Evolutionary conservation across 2,888 invertebrate species (phyloP).

Genomic region (Rambutsinella grinnellia): DNA sequence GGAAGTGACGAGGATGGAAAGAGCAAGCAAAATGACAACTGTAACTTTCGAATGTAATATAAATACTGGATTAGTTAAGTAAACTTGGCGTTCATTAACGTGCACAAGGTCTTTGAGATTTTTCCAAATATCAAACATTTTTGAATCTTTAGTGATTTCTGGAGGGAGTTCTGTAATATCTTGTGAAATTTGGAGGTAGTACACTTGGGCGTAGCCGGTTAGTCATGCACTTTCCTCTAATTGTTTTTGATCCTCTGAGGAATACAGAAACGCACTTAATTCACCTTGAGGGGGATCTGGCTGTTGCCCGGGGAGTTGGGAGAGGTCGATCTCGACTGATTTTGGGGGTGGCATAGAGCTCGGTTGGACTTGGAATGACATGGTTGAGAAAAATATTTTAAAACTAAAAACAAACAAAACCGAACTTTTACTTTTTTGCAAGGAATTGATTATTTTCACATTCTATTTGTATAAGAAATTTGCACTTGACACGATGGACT

Average conservation of each 20-base stretch:
- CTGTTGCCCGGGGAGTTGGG: not conserved
- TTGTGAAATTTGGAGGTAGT: not conserved
- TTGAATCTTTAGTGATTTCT: slow-evolving; percentile 1
- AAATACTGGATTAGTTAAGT: slow-evolving; percentile 60
- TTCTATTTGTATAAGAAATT: too few relatives aligned
- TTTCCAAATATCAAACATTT: slow-evolving; percentile 63
- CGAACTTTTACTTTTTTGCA: too few relatives aligned
- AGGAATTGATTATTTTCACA: too few relatives aligned
- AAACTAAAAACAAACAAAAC: not conserved
- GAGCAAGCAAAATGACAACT: slow-evolving; percentile 54
- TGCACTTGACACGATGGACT: too few relatives aligned
- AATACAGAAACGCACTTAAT: not conserved
- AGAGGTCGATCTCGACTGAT: not conserved
- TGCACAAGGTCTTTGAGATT: slow-evolving; percentile 57
- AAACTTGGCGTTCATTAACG: slow-evolving; percentile 50
- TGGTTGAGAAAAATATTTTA: not conserved
- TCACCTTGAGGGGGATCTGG: not conserved
- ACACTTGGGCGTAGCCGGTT: too few relatives aligned
- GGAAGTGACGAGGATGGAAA: slow-evolving; percentile 60
- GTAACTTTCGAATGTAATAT: slow-evolving; percentile 60
- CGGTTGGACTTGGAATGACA: too few relatives aligned
- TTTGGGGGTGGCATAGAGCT: too few relatives aligned
- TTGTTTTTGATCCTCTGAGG: not conserved
- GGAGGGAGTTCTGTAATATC: not conserved
- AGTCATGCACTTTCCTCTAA: not conserved